Conservation (phyloP, 2,113 vertebrate genomes). For the Vanacampus margaritifer region DNA sequence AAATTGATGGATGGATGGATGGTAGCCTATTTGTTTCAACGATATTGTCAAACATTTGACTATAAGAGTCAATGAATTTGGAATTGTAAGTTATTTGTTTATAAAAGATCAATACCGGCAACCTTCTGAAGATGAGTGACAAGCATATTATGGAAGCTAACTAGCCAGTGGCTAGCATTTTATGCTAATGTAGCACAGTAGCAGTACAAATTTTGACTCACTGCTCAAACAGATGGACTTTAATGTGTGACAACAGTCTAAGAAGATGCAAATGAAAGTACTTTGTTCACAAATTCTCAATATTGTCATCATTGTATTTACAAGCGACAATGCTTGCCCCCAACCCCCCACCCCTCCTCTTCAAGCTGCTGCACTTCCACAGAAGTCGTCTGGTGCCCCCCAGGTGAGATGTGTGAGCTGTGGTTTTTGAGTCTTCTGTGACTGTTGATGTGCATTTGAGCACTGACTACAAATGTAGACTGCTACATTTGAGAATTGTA, state of each 20-base stretch:
- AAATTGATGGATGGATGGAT: too few relatives aligned
- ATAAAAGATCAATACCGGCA: too few relatives aligned
- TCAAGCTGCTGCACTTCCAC: too few relatives aligned
- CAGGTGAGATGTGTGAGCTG: background rate
- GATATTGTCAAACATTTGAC: too few relatives aligned
- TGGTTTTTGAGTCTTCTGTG: background rate
- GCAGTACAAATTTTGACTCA: background rate
- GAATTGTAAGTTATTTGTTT: too few relatives aligned
- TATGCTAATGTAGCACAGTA: background rate
- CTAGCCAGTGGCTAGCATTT: background rate
- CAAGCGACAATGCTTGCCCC: too few relatives aligned
- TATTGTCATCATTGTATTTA: background rate
- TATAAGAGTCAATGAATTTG: too few relatives aligned
- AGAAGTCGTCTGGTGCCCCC: background rate
- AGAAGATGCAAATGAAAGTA: background rate
- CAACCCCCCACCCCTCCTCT: too few relatives aligned
- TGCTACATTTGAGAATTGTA: background rate
- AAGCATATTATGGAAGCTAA: background rate
- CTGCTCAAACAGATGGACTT: background rate
- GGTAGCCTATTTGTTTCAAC: too few relatives aligned
- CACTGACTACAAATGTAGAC: conserved; percentile 1
- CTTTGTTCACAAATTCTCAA: background rate
- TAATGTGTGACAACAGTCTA: background rate
- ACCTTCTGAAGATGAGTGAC: too few relatives aligned
- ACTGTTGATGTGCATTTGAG: background rate